A percentile compares a stretch with the other conserved stretches of the same genome.
phyloP scores from a whole-genome alignment of 2,113 vertebrate species.

The Oenanthe melanoleuca region DNA sequence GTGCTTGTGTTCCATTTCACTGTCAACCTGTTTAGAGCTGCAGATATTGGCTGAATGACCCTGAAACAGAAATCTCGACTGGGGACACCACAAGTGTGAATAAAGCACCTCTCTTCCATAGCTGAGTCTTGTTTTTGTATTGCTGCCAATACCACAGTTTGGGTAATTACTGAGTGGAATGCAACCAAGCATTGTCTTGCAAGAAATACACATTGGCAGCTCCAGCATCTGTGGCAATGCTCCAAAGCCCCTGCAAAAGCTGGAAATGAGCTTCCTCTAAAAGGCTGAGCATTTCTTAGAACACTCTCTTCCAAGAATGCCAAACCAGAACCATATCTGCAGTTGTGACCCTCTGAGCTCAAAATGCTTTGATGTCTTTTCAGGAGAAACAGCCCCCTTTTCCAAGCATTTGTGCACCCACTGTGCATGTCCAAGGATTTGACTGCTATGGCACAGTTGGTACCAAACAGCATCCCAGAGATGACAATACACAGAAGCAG shows the following conservation, averaged over 20 bases:
- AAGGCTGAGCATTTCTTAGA: not conserved
- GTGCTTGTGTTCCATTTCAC: not conserved
- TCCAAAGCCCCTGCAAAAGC: not conserved
- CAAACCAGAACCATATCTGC: fast-evolving
- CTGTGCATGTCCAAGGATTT: not conserved
- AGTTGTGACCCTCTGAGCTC: not conserved
- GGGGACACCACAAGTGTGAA: not conserved
- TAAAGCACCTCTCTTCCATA: not conserved
- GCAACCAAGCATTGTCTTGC: not conserved
- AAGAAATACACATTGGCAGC: not conserved
- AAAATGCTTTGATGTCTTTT: not conserved
- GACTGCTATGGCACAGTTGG: not conserved
- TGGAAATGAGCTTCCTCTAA: not conserved
- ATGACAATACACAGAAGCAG: not conserved
- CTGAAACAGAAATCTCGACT: not conserved
- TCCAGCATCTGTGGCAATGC: not conserved
- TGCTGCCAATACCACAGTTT: not conserved
- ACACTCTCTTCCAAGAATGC: not conserved
- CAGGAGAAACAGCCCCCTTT: not conserved
- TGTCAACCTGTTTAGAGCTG: fast-evolving
- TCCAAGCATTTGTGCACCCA: not conserved
- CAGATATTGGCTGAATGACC: not conserved
- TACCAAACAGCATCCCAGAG: not conserved
- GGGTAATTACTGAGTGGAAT: not conserved
- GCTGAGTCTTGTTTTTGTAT: not conserved